Base-by-base conservation (phyloP, 1,140 invertebrate genomes). In the Apocrypta bakeri region DNA sequence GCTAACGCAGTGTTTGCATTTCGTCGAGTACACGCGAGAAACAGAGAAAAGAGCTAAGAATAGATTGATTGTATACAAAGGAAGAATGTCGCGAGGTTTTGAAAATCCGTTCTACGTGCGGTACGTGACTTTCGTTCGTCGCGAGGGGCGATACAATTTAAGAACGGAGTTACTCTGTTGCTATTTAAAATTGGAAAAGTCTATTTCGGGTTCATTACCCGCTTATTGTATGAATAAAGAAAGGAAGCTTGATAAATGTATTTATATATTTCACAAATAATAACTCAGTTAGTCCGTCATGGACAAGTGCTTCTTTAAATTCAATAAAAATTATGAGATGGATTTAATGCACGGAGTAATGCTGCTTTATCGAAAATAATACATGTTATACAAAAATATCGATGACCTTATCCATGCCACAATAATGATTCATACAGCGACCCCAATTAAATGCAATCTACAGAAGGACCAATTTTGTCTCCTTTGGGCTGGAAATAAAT, bases 391-490 rank as follows among this genome's bases (percentile, higher is more conserved):
- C 17, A 25, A 27, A 78, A 79, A 69, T 69, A 79, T 48, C 37
- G 24, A 69, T 48, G 63, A 79, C 63, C 64, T 48, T 68, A 25
- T 42, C 27, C 63, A 24, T 66, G 42, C 11, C 0, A 24, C 21
- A 69, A 56, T 79, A 40, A 56, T 79, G 64, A 79, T 79, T 56
- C 17, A 79, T 79, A 25, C 24, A n/a, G 33, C 31, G 37, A 79
- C 76, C 64, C 27, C 31, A 79, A 79, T 79, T 79, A 79, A 79
- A 79, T 48, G 76, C 31, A 69, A 79, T 79, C 64, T 68, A 68
- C 63, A 69, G 27, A 79, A 79, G 64, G 66, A 79, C 63, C 76
- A 69, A 69, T 69, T 71, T 79, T 79, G 64, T 79, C 40, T 79
- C 40, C 64, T 69, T 37, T 29, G 64, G 40, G 37, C 64, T 69